Base-by-base conservation (phyloP, 2,888 invertebrate species). In the Amiota communis region DNA sequence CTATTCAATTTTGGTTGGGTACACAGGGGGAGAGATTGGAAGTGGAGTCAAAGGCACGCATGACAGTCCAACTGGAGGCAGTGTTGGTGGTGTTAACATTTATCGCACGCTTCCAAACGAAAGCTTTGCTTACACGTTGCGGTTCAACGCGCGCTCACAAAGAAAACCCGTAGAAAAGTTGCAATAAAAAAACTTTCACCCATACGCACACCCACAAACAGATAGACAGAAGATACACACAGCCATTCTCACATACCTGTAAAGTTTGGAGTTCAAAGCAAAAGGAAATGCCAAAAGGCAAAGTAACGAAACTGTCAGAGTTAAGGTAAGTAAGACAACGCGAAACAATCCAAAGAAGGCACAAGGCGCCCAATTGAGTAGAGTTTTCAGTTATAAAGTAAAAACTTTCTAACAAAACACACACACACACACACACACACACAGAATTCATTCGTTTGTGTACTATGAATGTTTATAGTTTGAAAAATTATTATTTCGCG, bases 21-120 rank as follows among this genome's bases (percentile, higher is more conserved):
- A 72, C 71, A 75, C 71, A 75, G 63, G 53, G 53, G 51, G 72
- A 49, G 71, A 68, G 72, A 15, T 59, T 56, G 8, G 59, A 11
- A 15, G 59, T 59, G 59, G 23, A 6, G 36, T 36, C 36, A 36
- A 36, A 36, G 36, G 20, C 59, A 59, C 59, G 59, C 59, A 59
- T 20, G 59, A 15, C 9, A 59, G 11, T 15, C 17, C n/a, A 59
- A 59, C 36, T 36, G 36, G 8, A 36, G 36, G 36, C 17, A 59
- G 23, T 59, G 59, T 15, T 48, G 48, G 51, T 53, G 67, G 23
- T 68, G 67, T 48, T 48, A 48, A 15, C 15, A 49, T 48, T 65
- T 64, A 20, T 48, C 48, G 65, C 53, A 51, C 12, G 53, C 53
- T 12, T 51, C 13, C 2, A 12, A n/a, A 51, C 13, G n/a, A 51